Percentiles rank a stretch among this genome's conserved stretches.
These are phyloP conservation scores for Propsilocerus akamusi DNA, from an alignment of 1,140 invertebrate species.

Conservation along the genomic window DNA sequence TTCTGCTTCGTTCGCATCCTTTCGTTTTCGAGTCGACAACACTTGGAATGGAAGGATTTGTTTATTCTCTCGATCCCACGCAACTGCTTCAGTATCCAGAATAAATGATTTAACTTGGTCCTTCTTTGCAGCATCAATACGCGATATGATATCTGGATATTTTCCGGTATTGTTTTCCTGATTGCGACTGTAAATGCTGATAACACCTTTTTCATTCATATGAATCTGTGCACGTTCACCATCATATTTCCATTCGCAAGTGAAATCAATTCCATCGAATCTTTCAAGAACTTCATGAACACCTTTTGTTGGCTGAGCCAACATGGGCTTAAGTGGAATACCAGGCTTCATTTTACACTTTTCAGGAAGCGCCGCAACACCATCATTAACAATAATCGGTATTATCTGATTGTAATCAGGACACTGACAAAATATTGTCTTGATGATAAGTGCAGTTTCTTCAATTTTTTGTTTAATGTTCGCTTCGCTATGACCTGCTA, in stretches of 20 bases:
- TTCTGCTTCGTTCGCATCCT: slow-evolving; percentile 73
- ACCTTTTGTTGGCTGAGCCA: slow-evolving; percentile 94
- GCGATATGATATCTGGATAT: slow-evolving; percentile 86
- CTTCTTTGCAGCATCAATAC: slow-evolving; percentile 41
- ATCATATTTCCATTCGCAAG: slow-evolving; percentile 99
- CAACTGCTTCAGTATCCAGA: slow-evolving; percentile 92
- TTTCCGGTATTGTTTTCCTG: slow-evolving; percentile 97
- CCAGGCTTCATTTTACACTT: slow-evolving; percentile 82
- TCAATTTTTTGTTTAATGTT: slow-evolving; percentile 66
- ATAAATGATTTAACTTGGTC: slow-evolving; percentile 64
- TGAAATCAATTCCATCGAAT: slow-evolving; percentile 86
- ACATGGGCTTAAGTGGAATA: slow-evolving; percentile 94
- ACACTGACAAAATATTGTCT: slow-evolving; percentile 80
- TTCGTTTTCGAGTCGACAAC: slow-evolving; percentile 87
- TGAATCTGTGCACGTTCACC: slow-evolving; percentile 96
- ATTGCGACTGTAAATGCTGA: slow-evolving; percentile 87
- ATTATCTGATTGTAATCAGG: slow-evolving; percentile 87
- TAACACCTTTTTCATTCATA: slow-evolving; percentile 39
- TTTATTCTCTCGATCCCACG: slow-evolving; percentile 80
- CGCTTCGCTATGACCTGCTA: slow-evolving; percentile 40
- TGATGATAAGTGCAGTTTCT: slow-evolving; percentile 57
- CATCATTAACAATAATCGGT: slow-evolving; percentile 58
- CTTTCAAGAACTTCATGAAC: slow-evolving; percentile 74
- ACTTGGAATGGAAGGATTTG: slow-evolving; percentile 96
- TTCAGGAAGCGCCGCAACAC: slow-evolving; percentile 56